phyloP scores from a whole-genome alignment of 2,797 vertebrate species.

The Channallabes apus region DNA sequence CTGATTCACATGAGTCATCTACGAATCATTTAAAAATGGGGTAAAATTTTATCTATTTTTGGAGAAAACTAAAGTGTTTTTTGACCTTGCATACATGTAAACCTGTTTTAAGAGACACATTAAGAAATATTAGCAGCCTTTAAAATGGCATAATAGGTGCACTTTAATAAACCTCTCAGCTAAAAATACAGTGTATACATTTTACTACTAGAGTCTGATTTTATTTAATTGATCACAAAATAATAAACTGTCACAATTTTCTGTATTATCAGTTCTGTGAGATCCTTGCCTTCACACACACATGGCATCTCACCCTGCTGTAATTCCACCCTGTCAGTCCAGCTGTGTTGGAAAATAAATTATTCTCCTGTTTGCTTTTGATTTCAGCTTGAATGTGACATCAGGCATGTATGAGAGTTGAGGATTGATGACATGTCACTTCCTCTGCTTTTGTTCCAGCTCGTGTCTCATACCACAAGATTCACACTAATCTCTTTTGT shows the following conservation, averaged over 20 bases:
- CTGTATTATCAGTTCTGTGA: conserved; percentile 15
- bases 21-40: no score
- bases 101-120: no score
- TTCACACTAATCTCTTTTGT: background rate
- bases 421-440: conserved; percentile 47
- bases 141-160: no score
- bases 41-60: no score
- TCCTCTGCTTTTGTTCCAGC: conserved; percentile 23
- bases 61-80: no score
- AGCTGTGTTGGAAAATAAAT: conserved; percentile 41
- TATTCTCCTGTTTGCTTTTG: conserved; percentile 30
- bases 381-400: conserved; percentile 40
- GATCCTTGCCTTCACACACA: conserved; percentile 2
- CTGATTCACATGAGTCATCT: no score
- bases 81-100: no score
- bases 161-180: background rate
- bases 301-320: background rate
- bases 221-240: conserved; percentile 34
- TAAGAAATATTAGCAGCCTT: no score
- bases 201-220: conserved; percentile 9
- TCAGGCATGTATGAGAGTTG: conserved; percentile 40
- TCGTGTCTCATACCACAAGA: background rate
- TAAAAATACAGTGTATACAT: background rate
- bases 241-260: conserved; percentile 1
- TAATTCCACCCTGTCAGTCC: conserved; percentile 37